phyloP scores from a whole-genome alignment of 2,113 vertebrate species.

The Malurus melanocephalus region DNA sequence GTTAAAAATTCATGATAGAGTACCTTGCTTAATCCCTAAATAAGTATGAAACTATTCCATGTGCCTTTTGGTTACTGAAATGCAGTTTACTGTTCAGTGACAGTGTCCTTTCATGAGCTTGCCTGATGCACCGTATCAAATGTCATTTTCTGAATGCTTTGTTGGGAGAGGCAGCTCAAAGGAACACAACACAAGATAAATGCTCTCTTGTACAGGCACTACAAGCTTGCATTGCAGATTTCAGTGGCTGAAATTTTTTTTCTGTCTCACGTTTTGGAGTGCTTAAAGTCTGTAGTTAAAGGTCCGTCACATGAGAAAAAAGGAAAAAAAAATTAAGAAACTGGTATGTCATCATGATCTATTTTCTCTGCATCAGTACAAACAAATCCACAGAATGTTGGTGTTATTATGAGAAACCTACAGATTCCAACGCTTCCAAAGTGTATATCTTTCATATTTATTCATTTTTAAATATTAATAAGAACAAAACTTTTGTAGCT shows the following conservation, averaged over 20 bases:
- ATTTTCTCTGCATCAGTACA: background rate
- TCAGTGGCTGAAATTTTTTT: background rate
- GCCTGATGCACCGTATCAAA: background rate
- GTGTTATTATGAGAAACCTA: background rate
- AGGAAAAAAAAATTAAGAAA: background rate
- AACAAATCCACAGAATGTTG: background rate
- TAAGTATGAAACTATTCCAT: background rate
- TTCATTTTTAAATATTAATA: background rate
- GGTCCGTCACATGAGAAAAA: background rate
- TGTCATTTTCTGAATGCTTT: background rate
- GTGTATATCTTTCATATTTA: background rate
- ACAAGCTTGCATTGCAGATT: background rate
- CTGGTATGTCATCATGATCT: background rate
- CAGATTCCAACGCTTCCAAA: background rate
- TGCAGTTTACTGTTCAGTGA: background rate
- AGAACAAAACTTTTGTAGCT: background rate
- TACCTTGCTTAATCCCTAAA: background rate
- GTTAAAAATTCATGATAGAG: background rate
- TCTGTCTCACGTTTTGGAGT: background rate
- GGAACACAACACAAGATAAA: background rate
- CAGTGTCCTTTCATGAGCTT: background rate
- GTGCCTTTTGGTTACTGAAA: background rate
- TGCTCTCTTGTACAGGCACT: background rate
- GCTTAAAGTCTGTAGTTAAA: background rate
- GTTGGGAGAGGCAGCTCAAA: background rate